A percentile compares a stretch with the other conserved stretches of the same genome.
phyloP scores from a whole-genome alignment of 2,888 invertebrate genomes.

The Microdon myrmicae region DNA sequence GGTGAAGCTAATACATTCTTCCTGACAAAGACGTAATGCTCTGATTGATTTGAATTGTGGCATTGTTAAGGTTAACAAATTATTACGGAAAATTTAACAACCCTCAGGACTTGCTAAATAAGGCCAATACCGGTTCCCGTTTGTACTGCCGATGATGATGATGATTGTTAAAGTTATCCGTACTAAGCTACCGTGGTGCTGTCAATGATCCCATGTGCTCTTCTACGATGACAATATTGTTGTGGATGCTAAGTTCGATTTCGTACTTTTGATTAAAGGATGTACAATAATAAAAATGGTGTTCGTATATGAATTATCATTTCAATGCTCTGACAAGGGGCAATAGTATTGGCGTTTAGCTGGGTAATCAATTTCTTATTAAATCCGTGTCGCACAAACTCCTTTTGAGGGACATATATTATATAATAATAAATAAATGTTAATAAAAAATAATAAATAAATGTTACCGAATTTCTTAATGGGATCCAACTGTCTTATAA shows the following conservation, averaged over 20 bases:
- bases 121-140: too few relatives aligned
- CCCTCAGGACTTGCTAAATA: too few relatives aligned
- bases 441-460: too few relatives aligned
- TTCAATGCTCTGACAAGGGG: slow-evolving; percentile 77
- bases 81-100: too few relatives aligned
- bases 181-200: slow-evolving; percentile 72
- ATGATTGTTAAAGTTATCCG: slow-evolving; percentile 80
- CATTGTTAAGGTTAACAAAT: too few relatives aligned
- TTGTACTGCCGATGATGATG: too few relatives aligned
- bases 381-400: slow-evolving; percentile 61
- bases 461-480: slow-evolving; percentile 62
- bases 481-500: slow-evolving; percentile 82
- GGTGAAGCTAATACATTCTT: slow-evolving; percentile 82
- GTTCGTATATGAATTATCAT: slow-evolving; percentile 81
- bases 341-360: slow-evolving; percentile 76
- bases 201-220: slow-evolving; percentile 76
- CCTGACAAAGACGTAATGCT: slow-evolving; percentile 87
- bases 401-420: slow-evolving; percentile 60
- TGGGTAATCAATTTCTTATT: slow-evolving; percentile 64
- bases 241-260: slow-evolving; percentile 74
- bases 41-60: slow-evolving; percentile 84
- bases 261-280: slow-evolving; percentile 77
- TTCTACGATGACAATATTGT: slow-evolving; percentile 78
- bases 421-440: slow-evolving; percentile 60
- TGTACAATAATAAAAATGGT: slow-evolving; percentile 77